These are phyloP conservation scores for Halyomorpha halys DNA, from an alignment of 1,140 invertebrate species.

Conservation along the genomic window DNA sequence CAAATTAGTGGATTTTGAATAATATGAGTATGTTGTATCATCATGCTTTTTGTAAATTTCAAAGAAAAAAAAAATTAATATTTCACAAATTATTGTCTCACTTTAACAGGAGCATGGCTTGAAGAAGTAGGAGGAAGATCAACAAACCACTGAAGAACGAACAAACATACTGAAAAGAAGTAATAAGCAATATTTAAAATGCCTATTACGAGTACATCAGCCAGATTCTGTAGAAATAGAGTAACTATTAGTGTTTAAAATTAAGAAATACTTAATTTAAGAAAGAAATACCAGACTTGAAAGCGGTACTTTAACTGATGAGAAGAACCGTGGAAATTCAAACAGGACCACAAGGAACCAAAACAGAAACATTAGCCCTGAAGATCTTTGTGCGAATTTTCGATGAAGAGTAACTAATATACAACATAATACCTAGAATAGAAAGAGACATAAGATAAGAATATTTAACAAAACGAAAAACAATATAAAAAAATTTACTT, in stretches of 20 bases:
- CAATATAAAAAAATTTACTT: conserved; percentile 34
- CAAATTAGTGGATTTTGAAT: too few species aligned
- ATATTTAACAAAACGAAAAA: conserved; percentile 1
- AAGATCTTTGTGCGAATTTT: conserved; percentile 72
- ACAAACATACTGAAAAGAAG: conserved; percentile 57
- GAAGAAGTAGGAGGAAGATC: conserved; percentile 58
- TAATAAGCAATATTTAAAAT: conserved; percentile 68
- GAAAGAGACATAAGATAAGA: not conserved
- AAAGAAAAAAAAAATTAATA: too few species aligned
- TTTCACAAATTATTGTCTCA: too few species aligned
- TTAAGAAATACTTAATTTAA: too few species aligned
- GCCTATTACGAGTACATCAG: too few species aligned
- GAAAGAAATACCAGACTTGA: too few species aligned
- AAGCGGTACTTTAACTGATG: conserved; percentile 41
- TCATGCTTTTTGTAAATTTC: too few species aligned
- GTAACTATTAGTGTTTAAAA: too few species aligned
- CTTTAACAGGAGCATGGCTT: conserved; percentile 54
- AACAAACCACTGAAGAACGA: conserved; percentile 72
- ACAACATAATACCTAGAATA: conserved; percentile 54
- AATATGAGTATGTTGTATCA: too few species aligned
- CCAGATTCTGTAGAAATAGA: too few species aligned
- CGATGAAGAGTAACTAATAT: conserved; percentile 64
- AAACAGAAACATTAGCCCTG: conserved; percentile 78
- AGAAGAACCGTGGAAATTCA: conserved; percentile 61
- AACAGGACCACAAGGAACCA: conserved; percentile 66